Percentiles rank a stretch among this genome's conserved stretches.
Evolutionary conservation across 2,797 vertebrate genomes (phyloP).

Genomic region (Synaphobranchus kaupii): DNA sequence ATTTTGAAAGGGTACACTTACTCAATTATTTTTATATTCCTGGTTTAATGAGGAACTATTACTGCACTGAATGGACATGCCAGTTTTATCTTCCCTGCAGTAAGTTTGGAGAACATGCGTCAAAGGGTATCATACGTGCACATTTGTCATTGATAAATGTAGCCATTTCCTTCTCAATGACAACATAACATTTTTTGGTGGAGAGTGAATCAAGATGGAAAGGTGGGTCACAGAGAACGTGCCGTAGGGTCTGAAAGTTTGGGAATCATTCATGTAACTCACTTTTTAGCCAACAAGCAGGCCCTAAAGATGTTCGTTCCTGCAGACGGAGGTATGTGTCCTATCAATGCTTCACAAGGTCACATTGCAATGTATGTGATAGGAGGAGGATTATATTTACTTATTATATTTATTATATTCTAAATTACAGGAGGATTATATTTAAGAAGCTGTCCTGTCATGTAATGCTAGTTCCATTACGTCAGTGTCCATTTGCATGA

Average conservation of each 20-base stretch:
- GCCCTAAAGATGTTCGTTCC: neutral
- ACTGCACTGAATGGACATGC: neutral
- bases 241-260: neutral
- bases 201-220: neutral
- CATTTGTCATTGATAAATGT: neutral
- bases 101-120: neutral
- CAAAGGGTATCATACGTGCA: neutral
- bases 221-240: neutral
- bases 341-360: neutral
- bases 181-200: neutral
- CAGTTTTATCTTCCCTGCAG: neutral
- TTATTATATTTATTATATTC: neutral
- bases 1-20: slow-evolving; percentile 1
- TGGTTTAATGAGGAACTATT: neutral
- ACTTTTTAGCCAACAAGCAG: neutral
- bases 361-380: neutral
- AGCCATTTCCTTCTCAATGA: neutral
- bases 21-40: neutral
- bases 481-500: neutral
- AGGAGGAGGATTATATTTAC: neutral
- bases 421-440: neutral
- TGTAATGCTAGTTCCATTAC: neutral
- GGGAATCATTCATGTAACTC: neutral
- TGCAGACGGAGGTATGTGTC: neutral
- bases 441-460: neutral